Percentiles rank a stretch among this genome's conserved stretches.
Conservation (phyloP, 1,140 invertebrate species). For the Hylyphantes graminicola region DNA sequence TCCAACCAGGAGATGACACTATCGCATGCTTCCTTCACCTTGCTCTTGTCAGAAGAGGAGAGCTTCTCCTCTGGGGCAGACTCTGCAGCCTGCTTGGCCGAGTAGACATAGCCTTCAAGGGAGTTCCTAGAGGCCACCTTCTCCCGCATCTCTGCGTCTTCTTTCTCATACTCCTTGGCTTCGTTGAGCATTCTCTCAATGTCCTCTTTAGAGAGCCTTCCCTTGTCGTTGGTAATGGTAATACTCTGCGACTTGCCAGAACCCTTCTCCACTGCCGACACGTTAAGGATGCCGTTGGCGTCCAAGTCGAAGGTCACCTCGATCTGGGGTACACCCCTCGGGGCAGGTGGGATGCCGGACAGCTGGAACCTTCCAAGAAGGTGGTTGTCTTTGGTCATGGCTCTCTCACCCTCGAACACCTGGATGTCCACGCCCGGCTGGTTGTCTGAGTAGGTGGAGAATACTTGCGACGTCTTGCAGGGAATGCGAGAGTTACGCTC, state of each 20-base stretch:
- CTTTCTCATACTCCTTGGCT: constrained; percentile 85
- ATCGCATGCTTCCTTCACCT: constrained; percentile 63
- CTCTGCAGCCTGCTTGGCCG: constrained; percentile 61
- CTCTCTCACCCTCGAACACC: constrained; percentile 73
- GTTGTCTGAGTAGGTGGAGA: constrained; percentile 96
- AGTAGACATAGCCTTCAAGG: constrained; percentile 63
- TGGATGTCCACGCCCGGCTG: constrained; percentile 92
- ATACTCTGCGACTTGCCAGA: constrained; percentile 95
- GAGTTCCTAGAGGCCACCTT: constrained; percentile 66
- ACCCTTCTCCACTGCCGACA: constrained; percentile 74
- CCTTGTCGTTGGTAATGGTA: constrained; percentile 71
- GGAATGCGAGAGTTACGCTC: constrained; percentile 76
- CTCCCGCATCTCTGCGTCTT: constrained; percentile 73
- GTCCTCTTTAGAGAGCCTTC: constrained; percentile 69
- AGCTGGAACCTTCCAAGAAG: constrained; percentile 67
- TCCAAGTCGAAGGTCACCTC: constrained; percentile 99
- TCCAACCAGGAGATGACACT: constrained; percentile 69
- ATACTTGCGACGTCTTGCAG: constrained; percentile 78
- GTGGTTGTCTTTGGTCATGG: constrained; percentile 66
- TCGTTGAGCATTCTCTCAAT: constrained; percentile 70
- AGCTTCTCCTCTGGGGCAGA: constrained; percentile 68
- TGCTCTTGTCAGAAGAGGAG: constrained; percentile 71
- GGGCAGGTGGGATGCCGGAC: constrained; percentile 67
- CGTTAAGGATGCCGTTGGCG: constrained; percentile 99
- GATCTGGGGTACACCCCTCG: constrained; percentile 86